These are phyloP conservation scores for Pedionomus torquatus DNA, from an alignment of 2,113 vertebrate genomes.

Conservation along the genomic window DNA sequence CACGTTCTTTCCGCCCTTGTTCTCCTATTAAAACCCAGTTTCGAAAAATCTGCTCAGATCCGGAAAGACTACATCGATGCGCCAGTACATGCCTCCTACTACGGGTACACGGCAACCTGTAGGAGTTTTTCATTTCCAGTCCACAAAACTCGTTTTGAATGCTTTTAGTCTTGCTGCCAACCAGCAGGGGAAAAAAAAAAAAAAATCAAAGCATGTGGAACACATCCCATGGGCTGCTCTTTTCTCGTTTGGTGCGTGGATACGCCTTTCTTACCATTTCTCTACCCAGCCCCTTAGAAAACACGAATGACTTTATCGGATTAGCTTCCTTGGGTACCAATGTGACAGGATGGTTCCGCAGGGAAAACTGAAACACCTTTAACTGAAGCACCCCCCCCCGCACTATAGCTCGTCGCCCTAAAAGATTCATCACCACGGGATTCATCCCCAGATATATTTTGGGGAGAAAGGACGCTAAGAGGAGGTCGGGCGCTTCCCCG, in stretches of 20 bases:
- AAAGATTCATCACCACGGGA: neutral
- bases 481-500: fast-evolving
- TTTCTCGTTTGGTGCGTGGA: neutral
- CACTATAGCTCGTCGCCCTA: neutral
- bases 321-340: neutral
- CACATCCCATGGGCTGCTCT: neutral
- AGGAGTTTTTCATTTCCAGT: neutral
- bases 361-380: neutral
- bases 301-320: neutral
- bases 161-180: slow-evolving; percentile 31
- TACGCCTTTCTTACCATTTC: neutral
- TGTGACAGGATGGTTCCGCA: fast-evolving
- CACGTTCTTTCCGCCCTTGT: neutral
- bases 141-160: slow-evolving; percentile 26
- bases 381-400: neutral
- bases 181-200: neutral
- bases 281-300: neutral
- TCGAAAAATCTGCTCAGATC: neutral
- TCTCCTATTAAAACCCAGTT: neutral
- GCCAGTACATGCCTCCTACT: neutral
- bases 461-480: neutral
- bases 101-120: neutral
- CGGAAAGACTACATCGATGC: neutral
- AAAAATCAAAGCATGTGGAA: neutral
- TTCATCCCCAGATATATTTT: neutral